phyloP scores from a whole-genome alignment of 2,113 vertebrate species.

The Ceyx cyanopectus region DNA sequence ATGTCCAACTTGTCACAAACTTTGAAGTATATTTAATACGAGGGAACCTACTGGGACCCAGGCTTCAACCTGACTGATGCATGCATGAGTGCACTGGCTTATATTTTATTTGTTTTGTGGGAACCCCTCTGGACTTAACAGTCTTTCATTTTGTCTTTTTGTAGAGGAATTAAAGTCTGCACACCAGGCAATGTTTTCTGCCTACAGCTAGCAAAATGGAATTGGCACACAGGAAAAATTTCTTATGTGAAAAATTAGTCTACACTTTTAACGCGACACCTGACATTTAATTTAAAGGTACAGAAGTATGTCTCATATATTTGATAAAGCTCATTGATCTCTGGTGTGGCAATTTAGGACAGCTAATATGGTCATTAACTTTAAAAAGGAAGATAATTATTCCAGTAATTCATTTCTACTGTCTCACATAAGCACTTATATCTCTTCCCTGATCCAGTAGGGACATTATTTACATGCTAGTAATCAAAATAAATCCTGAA shows the following conservation, averaged over 20 bases:
- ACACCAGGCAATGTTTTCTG: background rate
- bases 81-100: background rate
- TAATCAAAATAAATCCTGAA: background rate
- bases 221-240: background rate
- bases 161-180: constrained; percentile 1
- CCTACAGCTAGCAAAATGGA: background rate
- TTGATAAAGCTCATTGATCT: background rate
- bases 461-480: background rate
- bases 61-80: constrained; percentile 10
- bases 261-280: background rate
- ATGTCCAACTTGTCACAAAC: background rate
- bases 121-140: background rate
- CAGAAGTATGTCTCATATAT: background rate
- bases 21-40: background rate
- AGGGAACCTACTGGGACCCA: background rate
- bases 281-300: background rate
- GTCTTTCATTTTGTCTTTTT: constrained; percentile 28
- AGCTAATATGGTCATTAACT: background rate
- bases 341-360: background rate
- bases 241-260: background rate
- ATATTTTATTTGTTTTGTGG: background rate
- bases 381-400: background rate
- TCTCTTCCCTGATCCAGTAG: background rate
- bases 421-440: background rate
- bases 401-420: background rate